Base-by-base conservation (phyloP, 2,888 invertebrate genomes). In the Microchrysa polita region DNA sequence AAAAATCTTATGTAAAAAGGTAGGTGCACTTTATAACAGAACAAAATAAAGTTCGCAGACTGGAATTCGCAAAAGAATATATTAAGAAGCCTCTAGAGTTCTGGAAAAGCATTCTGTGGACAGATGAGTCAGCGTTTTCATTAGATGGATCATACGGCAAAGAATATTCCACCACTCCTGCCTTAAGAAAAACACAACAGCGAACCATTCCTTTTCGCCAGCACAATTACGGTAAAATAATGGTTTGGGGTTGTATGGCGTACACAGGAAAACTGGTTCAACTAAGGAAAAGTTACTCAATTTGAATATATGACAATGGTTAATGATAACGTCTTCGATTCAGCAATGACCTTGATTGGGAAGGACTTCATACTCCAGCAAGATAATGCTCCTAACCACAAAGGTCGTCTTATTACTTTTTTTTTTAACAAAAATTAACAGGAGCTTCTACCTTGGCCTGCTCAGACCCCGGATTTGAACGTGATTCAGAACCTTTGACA, bases 31-130 rank as follows among this genome's bases (percentile, higher is more conserved):
- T 55, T 18, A 55, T 55, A 55, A 16, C 18, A 55, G 55, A 55
- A 55, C 55, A 55, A n/a, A 61, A 61, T 61, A 61, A 61, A 61
- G 61, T 40, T 61, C 61, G 34, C 61, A 61, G 40, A 61, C 61
- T 61, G 34, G 40, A 61, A 34, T 61, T 61, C 40, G 61, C 40
- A 40, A 61, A 61, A 61, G 61, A 61, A 61, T 40, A 61, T 34
- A 61, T 61, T 61, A n/a, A 61, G 27, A 40, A 61, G 61, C 40
- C 40, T 40, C 2, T 61, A 23, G 61, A 61, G 40, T 61, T 61
- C 34, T 40, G 61, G 61, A 12, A 34, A 34, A 34, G 7, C 27
- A 34, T 34, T 34, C 27, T 34, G 27, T 34, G 27, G 27, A 34
- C 27, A 40, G n/a, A 40, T 40, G 34, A 34, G 34, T 34, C 27